Percentiles rank a stretch among this genome's conserved stretches.
Evolutionary conservation across 2,797 vertebrate genomes (phyloP).

Genomic region (Lepidocolaptes lacrymiger): DNA sequence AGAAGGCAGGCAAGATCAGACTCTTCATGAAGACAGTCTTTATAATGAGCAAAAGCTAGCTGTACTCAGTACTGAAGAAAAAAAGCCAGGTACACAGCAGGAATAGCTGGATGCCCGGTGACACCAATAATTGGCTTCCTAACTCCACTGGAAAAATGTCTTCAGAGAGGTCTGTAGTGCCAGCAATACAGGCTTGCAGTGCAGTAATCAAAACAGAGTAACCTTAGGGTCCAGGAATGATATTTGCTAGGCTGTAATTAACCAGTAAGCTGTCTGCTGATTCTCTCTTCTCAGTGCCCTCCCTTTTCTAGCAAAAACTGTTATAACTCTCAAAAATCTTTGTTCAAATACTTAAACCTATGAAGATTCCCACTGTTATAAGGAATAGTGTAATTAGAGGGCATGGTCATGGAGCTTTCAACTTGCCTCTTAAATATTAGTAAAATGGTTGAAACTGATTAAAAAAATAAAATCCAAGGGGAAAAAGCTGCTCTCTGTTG

Average conservation of each 20-base stretch:
- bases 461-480: background rate
- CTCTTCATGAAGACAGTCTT: background rate
- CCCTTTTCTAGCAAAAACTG: background rate
- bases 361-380: background rate
- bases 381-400: constrained; percentile 32
- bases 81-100: background rate
- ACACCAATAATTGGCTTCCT: background rate
- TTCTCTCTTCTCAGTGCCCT: background rate
- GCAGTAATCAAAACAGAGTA: constrained; percentile 21
- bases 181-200: background rate
- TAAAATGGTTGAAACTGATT: constrained; percentile 11
- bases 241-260: constrained; percentile 45
- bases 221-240: background rate
- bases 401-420: constrained; percentile 4
- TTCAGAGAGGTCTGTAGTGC: constrained; percentile 3
- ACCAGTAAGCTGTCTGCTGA: constrained; percentile 11
- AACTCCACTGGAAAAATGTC: constrained; percentile 7
- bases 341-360: constrained; percentile 7
- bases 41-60: background rate
- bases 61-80: background rate
- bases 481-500: background rate
- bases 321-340: background rate
- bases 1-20: background rate
- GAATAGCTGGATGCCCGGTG: background rate
- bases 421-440: constrained; percentile 6